Percentiles rank a stretch among this genome's conserved stretches.
Evolutionary conservation across 2,888 invertebrate genomes (phyloP).

Genomic region (Artemia sinica): DNA sequence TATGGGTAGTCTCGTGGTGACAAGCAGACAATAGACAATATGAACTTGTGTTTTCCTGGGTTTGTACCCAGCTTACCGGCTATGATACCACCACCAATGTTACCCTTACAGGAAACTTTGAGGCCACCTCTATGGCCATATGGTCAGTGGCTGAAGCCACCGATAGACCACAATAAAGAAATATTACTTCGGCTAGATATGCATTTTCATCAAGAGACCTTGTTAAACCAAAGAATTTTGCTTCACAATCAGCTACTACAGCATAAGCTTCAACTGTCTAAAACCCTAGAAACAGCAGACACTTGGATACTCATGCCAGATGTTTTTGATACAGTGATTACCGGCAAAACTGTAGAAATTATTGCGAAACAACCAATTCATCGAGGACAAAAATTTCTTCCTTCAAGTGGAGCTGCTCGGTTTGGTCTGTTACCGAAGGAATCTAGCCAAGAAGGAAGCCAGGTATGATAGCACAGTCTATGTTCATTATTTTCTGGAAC

Average conservation of each 20-base stretch:
- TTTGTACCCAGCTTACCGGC: neutral
- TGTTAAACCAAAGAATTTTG: neutral
- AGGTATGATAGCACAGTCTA: neutral
- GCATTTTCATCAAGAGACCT: neutral
- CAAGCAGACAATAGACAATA: neutral
- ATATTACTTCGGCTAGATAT: neutral
- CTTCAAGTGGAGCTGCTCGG: neutral
- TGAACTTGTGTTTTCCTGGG: slow-evolving; percentile 1
- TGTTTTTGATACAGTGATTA: neutral
- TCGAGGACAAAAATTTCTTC: neutral
- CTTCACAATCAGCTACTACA: neutral
- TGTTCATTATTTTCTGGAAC: too few relatives aligned
- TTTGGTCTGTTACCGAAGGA: slow-evolving; percentile 7
- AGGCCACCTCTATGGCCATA: slow-evolving; percentile 1
- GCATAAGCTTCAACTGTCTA: neutral
- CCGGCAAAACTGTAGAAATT: neutral
- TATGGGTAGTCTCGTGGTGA: slow-evolving; percentile 11
- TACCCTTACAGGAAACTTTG: neutral
- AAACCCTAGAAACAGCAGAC: neutral
- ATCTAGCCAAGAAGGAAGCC: neutral
- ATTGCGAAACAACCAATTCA: neutral
- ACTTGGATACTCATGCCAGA: neutral
- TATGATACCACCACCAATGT: neutral
- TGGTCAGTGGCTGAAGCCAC: slow-evolving; percentile 2
- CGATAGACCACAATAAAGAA: slow-evolving; percentile 9